phyloP scores from a whole-genome alignment of 2,797 vertebrate genomes.

The Lutjanus argentimaculatus region DNA sequence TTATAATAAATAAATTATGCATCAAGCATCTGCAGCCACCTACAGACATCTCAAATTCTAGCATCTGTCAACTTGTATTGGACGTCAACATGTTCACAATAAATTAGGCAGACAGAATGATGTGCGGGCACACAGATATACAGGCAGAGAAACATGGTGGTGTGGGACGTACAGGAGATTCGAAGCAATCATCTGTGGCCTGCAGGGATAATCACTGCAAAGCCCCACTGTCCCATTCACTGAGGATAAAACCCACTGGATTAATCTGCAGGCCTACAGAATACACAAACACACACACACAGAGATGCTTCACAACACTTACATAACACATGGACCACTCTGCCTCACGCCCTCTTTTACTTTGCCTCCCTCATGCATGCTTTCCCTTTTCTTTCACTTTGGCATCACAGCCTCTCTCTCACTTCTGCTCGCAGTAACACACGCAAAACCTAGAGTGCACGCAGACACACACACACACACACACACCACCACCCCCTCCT shows the following conservation, averaged over 20 bases:
- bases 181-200: conserved; percentile 87
- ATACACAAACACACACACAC: conserved; percentile 61
- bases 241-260: conserved; percentile 83
- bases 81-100: neutral
- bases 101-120: neutral
- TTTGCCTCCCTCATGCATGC: conserved; percentile 50
- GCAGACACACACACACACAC: conserved; percentile 16
- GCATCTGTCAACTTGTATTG: conserved; percentile 6
- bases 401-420: conserved; percentile 38
- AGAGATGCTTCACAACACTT: conserved; percentile 64
- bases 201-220: conserved; percentile 86
- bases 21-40: neutral
- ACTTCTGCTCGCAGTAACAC: conserved; percentile 29
- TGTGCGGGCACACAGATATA: conserved; percentile 9
- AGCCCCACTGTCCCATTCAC: conserved; percentile 86
- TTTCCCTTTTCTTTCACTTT: conserved; percentile 59
- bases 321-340: conserved; percentile 74
- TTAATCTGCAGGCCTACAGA: conserved; percentile 85
- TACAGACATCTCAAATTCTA: neutral
- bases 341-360: conserved; percentile 47
- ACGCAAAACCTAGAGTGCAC: conserved; percentile 38
- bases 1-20: neutral
- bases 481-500: conserved; percentile 13
- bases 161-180: conserved; percentile 73
- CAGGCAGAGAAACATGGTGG: conserved; percentile 40